phyloP scores from a whole-genome alignment of 2,797 vertebrate species.

The Anguilla pacifica region DNA sequence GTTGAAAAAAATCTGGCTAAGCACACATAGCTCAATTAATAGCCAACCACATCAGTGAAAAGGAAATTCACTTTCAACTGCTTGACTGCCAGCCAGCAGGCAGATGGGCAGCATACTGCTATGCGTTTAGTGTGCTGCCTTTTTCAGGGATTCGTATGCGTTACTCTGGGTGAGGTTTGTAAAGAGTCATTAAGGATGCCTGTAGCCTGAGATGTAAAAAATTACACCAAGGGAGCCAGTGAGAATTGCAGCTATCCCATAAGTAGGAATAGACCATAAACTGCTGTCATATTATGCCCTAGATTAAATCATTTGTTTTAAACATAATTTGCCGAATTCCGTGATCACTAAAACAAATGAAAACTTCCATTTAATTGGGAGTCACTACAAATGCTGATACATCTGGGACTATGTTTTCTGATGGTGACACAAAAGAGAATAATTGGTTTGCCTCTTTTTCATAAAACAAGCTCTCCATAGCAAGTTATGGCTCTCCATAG shows the following conservation, averaged over 20 bases:
- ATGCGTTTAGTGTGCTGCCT: neutral
- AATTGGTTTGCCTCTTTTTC: too few relatives aligned
- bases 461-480: neutral
- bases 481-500: neutral
- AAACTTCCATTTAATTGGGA: too few relatives aligned
- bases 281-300: neutral
- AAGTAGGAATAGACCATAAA: neutral
- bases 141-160: neutral
- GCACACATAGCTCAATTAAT: neutral
- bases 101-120: neutral
- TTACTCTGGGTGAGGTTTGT: neutral
- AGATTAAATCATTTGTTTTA: neutral
- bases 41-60: neutral
- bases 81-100: neutral
- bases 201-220: neutral
- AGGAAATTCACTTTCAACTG: neutral
- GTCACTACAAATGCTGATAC: too few relatives aligned
- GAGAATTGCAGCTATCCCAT: neutral
- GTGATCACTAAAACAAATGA: too few relatives aligned
- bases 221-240: neutral
- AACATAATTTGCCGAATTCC: too few relatives aligned
- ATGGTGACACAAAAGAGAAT: too few relatives aligned
- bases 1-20: neutral
- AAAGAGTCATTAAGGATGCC: neutral
- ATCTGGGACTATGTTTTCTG: too few relatives aligned